Evolutionary conservation across 1,140 invertebrate species (phyloP), one percentile per base, ranked within the genome.

Genomic region (Brachystomella parvula): DNA sequence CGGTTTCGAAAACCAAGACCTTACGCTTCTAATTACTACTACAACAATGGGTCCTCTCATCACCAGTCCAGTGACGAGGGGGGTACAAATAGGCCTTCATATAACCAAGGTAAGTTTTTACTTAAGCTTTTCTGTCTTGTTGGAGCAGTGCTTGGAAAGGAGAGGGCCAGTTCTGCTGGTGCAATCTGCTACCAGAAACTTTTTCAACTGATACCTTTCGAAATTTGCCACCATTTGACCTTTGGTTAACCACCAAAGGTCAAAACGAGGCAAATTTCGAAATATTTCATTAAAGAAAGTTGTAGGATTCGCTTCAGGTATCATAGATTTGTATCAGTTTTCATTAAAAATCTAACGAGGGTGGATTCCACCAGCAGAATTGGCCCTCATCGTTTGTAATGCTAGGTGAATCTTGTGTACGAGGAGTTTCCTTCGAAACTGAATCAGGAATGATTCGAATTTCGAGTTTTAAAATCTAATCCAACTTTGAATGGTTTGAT

Each of bases 51-150:
- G 2, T 17, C n/a, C 9, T 31, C 28, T 26, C 35, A 49, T 21
- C 21, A 32, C 19, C 32, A 47, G 29, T 26, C 39, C 26, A 47
- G 49, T 19, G 64, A 33, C 24, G 62, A 70, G 31, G 61, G 64
- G 32, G 47, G 64, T 28, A 61, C 64, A 19, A 70, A 70, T 47
- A 68, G 58, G 56, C 68, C 68, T 31, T 70, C 68, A 28, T 70
- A 70, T 39, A 70, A 70, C 35, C 68, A 70, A 70, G 68, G 68
- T 70, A 33, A 67, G 63, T 68, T 26, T 60, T 60, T 57, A 28
- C 26, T 6, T 12, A 21, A 57, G 12, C 6, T 57, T 9, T 57
- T 12, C 21, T 57, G 6, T 9, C 6, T 12, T 15, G 19, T 57
- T 28, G 12, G 53, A n/a, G 12, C 21, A 9, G 53, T 9, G 9